Conservation (phyloP, 92 coral and sea anemone species). For the Epizoanthus ramosus region DNA sequence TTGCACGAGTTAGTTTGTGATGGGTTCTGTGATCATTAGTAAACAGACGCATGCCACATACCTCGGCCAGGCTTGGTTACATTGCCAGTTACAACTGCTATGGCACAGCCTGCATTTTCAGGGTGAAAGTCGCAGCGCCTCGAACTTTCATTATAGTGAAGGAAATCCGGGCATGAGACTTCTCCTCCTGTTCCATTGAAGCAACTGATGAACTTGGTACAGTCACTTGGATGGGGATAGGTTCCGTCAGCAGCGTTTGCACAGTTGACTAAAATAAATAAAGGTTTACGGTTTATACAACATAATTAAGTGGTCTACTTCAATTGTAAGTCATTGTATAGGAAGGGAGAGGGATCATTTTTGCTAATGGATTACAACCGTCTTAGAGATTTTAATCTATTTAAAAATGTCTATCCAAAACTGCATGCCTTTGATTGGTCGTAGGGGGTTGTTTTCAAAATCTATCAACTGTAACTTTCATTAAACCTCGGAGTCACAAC, state of each 20-base stretch:
- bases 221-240: slow-evolving; percentile 8
- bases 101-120: slow-evolving; percentile 21
- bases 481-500: no score
- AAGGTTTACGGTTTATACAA: no score
- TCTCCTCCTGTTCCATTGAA: not conserved
- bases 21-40: not conserved
- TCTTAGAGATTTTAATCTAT: no score
- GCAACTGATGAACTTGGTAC: slow-evolving; percentile 15
- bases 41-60: not conserved
- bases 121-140: slow-evolving; percentile 25
- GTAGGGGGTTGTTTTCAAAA: no score
- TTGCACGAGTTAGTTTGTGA: not conserved
- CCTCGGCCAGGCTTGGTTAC: not conserved
- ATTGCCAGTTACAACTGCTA: slow-evolving; percentile 9
- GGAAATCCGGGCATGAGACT: not conserved
- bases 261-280: not conserved
- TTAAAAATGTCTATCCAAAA: no score
- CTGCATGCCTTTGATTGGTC: no score
- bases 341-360: no score
- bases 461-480: no score
- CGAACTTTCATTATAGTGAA: slow-evolving; percentile 12
- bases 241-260: not conserved
- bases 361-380: no score
- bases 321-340: no score
- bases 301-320: no score